phyloP scores from a whole-genome alignment of 2,888 invertebrate species.

The Nemotelus nigrinus region DNA sequence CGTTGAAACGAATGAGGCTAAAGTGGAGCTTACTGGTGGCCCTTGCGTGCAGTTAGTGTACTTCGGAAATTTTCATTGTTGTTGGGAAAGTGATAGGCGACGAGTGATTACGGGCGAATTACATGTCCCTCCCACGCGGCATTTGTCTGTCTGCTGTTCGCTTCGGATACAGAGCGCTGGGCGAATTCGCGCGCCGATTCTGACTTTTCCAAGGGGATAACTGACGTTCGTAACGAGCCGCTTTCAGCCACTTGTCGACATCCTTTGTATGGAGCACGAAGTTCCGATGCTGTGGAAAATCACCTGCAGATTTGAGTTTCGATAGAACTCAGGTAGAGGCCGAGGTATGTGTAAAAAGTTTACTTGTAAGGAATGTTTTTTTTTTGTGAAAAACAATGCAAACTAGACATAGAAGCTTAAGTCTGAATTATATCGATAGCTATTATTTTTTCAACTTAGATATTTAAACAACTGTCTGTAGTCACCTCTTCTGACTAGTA shows the following conservation, averaged over 20 bases:
- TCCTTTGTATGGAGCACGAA: conserved; percentile 3
- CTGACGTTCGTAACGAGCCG: neutral
- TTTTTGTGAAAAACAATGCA: no score
- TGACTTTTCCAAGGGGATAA: neutral
- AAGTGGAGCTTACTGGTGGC: neutral
- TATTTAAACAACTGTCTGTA: no score
- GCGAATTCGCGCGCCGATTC: conserved; percentile 5
- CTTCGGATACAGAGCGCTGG: neutral
- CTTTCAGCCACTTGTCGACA: conserved; percentile 12
- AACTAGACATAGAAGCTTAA: no score
- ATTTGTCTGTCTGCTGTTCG: neutral
- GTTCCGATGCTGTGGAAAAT: neutral
- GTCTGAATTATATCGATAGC: no score
- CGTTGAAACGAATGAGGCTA: conserved; percentile 2
- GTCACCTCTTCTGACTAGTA: no score
- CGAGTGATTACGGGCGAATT: conserved; percentile 32
- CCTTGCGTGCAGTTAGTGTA: conserved; percentile 2
- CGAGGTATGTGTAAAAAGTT: no score
- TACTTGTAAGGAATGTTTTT: no score
- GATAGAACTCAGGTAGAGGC: no score
- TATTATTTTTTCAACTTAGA: no score
- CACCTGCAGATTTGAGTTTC: no score
- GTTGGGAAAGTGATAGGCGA: conserved; percentile 40
- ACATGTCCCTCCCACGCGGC: conserved; percentile 29
- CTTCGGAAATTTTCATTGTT: conserved; percentile 4